phyloP scores from a whole-genome alignment of 2,888 invertebrate genomes.

The Chirona hameri region DNA sequence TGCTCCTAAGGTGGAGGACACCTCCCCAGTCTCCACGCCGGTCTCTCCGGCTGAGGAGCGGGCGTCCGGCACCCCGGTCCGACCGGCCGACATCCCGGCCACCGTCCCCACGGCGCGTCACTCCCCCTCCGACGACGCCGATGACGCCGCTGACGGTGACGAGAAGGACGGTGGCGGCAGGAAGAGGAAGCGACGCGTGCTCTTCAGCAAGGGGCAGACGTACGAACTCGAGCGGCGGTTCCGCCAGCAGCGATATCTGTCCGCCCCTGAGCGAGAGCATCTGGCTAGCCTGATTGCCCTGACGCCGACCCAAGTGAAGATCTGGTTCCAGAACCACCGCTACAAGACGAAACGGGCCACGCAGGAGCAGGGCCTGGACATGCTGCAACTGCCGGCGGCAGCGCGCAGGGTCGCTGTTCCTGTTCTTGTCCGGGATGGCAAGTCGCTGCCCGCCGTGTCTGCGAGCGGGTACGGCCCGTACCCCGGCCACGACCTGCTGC shows the following conservation, averaged over 20 bases:
- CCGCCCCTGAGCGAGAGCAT: slow-evolving; percentile 96
- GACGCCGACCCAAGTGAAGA: slow-evolving; percentile 96
- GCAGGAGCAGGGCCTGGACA: slow-evolving; percentile 66
- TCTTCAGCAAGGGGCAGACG: slow-evolving; percentile 93
- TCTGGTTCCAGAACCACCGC: slow-evolving; percentile 99
- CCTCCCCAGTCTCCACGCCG: not conserved
- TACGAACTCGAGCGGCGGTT: slow-evolving; percentile 95
- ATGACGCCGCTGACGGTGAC: slow-evolving; percentile 2
- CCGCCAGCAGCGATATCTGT: slow-evolving; percentile 90
- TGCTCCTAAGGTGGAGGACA: too few species aligned
- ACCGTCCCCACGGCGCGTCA: not conserved
- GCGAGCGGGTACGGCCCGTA: slow-evolving; percentile 37
- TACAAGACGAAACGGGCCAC: slow-evolving; percentile 97
- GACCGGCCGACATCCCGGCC: not conserved
- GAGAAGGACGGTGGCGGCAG: slow-evolving; percentile 52
- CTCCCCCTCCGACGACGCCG: not conserved
- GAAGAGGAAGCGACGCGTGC: slow-evolving; percentile 89
- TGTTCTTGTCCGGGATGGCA: slow-evolving; percentile 70
- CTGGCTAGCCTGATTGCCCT: slow-evolving; percentile 88
- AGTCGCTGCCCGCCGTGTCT: slow-evolving; percentile 90
- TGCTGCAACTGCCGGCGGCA: slow-evolving; percentile 28
- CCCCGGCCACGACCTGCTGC: slow-evolving; percentile 13
- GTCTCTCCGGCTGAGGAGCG: not conserved
- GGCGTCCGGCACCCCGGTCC: not conserved
- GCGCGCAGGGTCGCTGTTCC: slow-evolving; percentile 29